Base-by-base conservation (phyloP, 2,797 vertebrate genomes). In the Sciaenops ocellatus region DNA sequence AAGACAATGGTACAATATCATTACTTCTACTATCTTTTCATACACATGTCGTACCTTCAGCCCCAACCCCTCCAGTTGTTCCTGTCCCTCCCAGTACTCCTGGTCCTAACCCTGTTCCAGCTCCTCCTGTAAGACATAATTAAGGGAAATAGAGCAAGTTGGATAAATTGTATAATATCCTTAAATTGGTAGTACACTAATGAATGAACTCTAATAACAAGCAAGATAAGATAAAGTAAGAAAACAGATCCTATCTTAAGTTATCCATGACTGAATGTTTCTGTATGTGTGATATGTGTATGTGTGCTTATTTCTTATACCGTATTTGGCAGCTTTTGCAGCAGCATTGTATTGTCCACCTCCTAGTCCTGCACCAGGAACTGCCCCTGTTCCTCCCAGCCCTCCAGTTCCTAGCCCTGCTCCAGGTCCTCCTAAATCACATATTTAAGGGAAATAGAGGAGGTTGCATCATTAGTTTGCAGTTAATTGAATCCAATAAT, bases 271-370 rank as follows among this genome's bases (percentile, higher is more conserved):
- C 5, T 34, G 6, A 61, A 52, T 61, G 22, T 60, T 65, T 48
- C 26, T 30, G 5, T 30, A n/a, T n/a, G 20, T 26, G 13, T 42
- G 22, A 9, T 51, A 11, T 42, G 48, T 47, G 3, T 30, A 28
- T 55, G 12, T 28, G 24, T 80, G 15, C 4, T 71, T 12, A n/a
- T 68, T 61, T 64, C 15, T 20, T 46, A 0, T 64, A 87, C 85
- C 87, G 13, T 88, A 89, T 90, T 89, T 90, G 63, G 83, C 84
- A 82, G 85, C 83, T 87, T 89, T 87, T 68, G 85, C 85, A 17
- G 81, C 85, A 72, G 89, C 84, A 78, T 75, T 79, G 61, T 86
- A 83, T 28, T 71, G 79, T 69, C 85, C 88, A 61, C 22, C 87
- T 71, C 84, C 89, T 3, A 28, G 38, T 44, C 69, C 22, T n/a